phyloP scores from a whole-genome alignment of 2,797 vertebrate species.

The Gallinago solitaria region DNA sequence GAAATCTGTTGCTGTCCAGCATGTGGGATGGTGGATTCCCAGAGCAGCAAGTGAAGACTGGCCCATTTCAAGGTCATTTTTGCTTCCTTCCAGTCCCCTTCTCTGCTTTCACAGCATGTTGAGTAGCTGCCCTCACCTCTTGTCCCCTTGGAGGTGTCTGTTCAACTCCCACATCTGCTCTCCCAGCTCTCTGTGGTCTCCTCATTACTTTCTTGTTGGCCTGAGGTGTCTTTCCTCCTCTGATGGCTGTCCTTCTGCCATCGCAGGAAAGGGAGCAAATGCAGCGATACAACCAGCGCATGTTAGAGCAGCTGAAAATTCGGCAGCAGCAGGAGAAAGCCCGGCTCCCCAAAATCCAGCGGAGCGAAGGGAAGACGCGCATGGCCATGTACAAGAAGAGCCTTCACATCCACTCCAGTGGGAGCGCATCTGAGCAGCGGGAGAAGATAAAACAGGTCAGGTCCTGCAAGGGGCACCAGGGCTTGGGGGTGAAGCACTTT shows the following conservation, averaged over 20 bases:
- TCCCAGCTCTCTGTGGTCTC: background rate
- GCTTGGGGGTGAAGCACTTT: background rate
- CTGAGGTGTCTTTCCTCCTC: background rate
- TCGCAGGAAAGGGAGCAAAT: constrained; percentile 94
- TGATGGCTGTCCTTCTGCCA: background rate
- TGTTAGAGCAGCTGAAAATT: constrained; percentile 87
- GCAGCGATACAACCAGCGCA: constrained; percentile 96
- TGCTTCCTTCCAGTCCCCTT: background rate
- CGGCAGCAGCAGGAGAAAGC: constrained; percentile 92
- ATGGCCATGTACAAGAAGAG: constrained; percentile 99
- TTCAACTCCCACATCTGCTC: background rate
- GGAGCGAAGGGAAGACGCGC: constrained; percentile 91
- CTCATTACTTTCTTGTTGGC: background rate
- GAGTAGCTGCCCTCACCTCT: background rate
- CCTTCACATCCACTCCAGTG: constrained; percentile 88
- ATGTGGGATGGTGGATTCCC: background rate
- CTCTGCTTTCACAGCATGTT: background rate
- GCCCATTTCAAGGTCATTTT: background rate
- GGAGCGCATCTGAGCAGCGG: constrained; percentile 85
- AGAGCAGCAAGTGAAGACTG: background rate
- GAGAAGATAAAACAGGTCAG: constrained; percentile 94
- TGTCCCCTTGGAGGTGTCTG: background rate
- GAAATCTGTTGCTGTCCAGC: background rate
- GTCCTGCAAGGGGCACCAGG: background rate
- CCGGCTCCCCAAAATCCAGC: constrained; percentile 93